Conservation (phyloP, 2,113 vertebrate species). For the Mixornis gularis region DNA sequence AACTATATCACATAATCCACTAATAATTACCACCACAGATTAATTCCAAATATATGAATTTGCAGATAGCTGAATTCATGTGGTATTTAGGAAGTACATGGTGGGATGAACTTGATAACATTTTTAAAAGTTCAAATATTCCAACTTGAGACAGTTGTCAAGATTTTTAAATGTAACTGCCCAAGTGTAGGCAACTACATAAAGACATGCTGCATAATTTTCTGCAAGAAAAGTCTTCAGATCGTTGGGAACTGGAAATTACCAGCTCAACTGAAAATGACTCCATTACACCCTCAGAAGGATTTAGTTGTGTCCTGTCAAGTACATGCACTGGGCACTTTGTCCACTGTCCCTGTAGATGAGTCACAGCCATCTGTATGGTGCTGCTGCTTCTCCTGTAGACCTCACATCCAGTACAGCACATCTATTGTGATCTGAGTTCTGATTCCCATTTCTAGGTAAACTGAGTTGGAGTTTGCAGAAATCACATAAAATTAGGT, state of each 20-base stretch:
- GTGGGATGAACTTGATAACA: not conserved
- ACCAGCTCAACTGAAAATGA: not conserved
- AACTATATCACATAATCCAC: conserved; percentile 55
- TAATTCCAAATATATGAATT: conserved; percentile 36
- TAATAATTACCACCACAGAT: conserved; percentile 59
- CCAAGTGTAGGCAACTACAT: not conserved
- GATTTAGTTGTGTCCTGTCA: not conserved
- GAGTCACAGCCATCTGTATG: not conserved
- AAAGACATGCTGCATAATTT: not conserved
- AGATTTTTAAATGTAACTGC: conserved; percentile 26
- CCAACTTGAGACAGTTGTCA: not conserved
- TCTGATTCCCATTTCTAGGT: not conserved
- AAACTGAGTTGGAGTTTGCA: not conserved
- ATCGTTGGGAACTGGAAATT: not conserved
- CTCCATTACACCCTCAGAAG: not conserved
- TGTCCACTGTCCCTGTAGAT: not conserved
- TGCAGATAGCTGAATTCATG: not conserved
- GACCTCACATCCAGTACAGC: not conserved
- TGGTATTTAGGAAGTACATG: conserved; percentile 12
- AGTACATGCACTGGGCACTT: not conserved
- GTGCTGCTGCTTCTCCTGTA: not conserved
- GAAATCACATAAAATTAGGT: not conserved
- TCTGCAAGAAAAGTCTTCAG: not conserved
- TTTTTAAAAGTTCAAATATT: conserved; percentile 35
- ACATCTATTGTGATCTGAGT: not conserved